These are phyloP conservation scores for Prunella himalayana DNA, from an alignment of 2,113 vertebrate species.

Conservation along the genomic window DNA sequence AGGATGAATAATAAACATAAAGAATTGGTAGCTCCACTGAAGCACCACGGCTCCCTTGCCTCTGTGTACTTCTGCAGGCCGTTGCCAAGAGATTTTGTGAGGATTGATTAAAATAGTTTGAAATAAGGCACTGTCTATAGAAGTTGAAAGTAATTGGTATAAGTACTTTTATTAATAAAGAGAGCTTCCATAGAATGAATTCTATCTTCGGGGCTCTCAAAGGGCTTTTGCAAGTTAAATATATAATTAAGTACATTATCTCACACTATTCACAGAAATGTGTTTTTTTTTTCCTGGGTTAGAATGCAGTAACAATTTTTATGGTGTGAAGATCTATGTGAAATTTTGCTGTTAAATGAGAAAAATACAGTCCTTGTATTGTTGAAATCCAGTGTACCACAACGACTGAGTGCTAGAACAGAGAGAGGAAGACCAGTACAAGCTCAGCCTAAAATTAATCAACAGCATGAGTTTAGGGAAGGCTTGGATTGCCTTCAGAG, in stretches of 20 bases:
- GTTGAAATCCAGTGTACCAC: not conserved
- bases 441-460: not conserved
- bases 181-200: slow-evolving; percentile 40
- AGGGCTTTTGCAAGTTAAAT: slow-evolving; percentile 55
- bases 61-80: not conserved
- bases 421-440: not conserved
- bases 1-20: slow-evolving; percentile 41
- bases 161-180: slow-evolving; percentile 55
- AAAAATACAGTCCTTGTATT: not conserved
- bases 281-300: not conserved
- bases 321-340: not conserved
- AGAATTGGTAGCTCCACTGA: not conserved
- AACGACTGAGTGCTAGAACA: not conserved
- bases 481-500: not conserved
- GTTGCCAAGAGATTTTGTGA: slow-evolving; percentile 56
- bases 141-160: slow-evolving; percentile 57
- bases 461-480: not conserved
- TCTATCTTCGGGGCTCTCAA: slow-evolving; percentile 39
- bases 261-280: not conserved
- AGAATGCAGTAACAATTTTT: slow-evolving; percentile 1
- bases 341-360: not conserved
- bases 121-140: slow-evolving; percentile 37
- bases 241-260: slow-evolving; percentile 55
- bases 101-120: slow-evolving; percentile 60
- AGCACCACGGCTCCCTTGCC: not conserved